These are phyloP conservation scores for Ctenomys sociabilis DNA, from an alignment of 2,113 vertebrate genomes.

Conservation along the genomic window DNA sequence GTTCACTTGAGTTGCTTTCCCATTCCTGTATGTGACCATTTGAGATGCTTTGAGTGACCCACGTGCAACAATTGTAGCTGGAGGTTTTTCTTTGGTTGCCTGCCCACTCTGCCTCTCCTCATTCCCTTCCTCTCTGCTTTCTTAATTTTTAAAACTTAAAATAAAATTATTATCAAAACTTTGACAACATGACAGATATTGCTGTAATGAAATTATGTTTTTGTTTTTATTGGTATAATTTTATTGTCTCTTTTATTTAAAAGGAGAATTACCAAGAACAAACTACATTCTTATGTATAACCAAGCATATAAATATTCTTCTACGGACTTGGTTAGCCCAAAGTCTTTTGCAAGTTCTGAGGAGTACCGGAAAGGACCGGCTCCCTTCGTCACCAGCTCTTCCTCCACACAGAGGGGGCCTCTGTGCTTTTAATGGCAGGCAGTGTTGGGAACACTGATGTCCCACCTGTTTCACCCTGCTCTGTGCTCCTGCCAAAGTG, in stretches of 20 bases:
- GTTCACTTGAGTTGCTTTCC: background rate
- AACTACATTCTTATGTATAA: background rate
- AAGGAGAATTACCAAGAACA: background rate
- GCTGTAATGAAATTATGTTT: conserved; percentile 3
- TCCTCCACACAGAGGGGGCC: background rate
- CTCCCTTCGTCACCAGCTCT: background rate
- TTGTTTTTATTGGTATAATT: background rate
- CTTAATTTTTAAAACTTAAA: conserved; percentile 17
- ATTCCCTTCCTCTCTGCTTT: background rate
- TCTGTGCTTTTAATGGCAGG: background rate
- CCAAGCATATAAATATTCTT: background rate
- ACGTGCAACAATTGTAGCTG: conserved; percentile 2
- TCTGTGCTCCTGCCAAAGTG: background rate
- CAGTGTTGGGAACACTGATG: background rate
- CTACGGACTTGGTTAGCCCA: background rate
- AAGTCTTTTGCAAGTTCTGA: background rate
- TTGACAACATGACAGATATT: background rate
- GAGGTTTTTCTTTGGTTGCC: background rate
- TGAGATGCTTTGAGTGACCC: background rate
- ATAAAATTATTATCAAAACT: background rate
- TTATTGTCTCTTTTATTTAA: conserved; percentile 25
- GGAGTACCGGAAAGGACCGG: background rate
- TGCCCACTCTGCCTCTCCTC: background rate
- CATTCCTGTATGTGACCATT: background rate
- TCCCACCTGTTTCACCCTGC: background rate